Percentiles rank a stretch among this genome's conserved stretches.
These are phyloP conservation scores for Sternotherus odoratus DNA, from an alignment of 2,797 vertebrate genomes.

Conservation along the genomic window DNA sequence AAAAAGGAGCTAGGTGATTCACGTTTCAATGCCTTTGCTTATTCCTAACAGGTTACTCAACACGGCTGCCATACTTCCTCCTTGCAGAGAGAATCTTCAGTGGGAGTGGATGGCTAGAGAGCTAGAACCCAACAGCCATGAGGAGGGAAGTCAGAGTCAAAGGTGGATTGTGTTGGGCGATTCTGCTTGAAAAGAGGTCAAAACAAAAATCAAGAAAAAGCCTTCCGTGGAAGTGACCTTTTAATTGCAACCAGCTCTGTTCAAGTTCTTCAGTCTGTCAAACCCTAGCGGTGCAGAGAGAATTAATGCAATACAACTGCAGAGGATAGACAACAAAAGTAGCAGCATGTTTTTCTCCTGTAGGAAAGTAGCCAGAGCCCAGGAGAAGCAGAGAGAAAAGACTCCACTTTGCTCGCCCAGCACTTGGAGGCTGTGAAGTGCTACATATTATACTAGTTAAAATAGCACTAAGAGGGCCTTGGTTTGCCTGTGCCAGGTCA, in stretches of 20 bases:
- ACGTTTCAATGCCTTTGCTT: background rate
- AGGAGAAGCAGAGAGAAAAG: slow-evolving; percentile 2
- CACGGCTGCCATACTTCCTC: background rate
- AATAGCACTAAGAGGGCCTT: background rate
- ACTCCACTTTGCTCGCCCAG: background rate
- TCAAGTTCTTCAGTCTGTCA: background rate
- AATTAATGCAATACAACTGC: background rate
- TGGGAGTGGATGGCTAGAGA: background rate
- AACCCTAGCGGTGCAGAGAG: background rate
- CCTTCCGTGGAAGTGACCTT: background rate
- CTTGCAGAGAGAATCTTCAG: background rate
- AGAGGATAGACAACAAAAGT: background rate
- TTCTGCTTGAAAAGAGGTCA: background rate
- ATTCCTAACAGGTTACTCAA: background rate
- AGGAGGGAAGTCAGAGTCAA: background rate
- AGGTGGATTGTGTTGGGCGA: background rate
- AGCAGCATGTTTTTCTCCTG: background rate
- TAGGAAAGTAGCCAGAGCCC: slow-evolving; percentile 14
- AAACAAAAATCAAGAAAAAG: slow-evolving; percentile 5
- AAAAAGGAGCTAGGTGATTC: slow-evolving; percentile 12
- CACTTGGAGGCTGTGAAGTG: background rate
- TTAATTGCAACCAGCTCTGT: background rate
- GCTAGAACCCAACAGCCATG: background rate
- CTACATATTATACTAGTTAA: background rate
- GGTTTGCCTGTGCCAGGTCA: background rate